Evolutionary conservation across 2,797 vertebrate genomes (phyloP), one percentile per base, ranked within the genome.

Genomic region (Parambassis ranga): DNA sequence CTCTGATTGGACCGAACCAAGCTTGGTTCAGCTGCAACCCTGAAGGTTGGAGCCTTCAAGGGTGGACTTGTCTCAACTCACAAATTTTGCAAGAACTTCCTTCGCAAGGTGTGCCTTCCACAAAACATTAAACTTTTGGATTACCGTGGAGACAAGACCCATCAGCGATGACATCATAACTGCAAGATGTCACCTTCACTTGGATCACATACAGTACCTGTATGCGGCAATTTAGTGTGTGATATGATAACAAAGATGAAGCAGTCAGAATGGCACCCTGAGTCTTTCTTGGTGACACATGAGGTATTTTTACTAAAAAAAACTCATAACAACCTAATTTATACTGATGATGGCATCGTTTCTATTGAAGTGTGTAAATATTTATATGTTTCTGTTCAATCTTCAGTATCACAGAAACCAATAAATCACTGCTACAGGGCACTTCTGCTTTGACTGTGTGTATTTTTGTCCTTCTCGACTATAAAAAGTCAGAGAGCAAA

Each of bases 381-480:
- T 69, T 47, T 43, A 23, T 27, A 28, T 39, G 23, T 67, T 39
- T 51, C 44, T 56, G 20, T 59, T 55, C 51, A 47, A 48, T 26
- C 35, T 27, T 65, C 31, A 27, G 37, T 48, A 48, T 70, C 37
- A 55, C 27, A 75, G 28, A 71, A 74, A 73, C 43, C 19, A 56
- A 78, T 80, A 77, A 67, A 71, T 79, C 66, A 65, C 37, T 22
- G 49, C 5, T 53, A 27, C 72, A 43, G 71, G 42, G 64, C 64
- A 69, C 15, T 33, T 49, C 20, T 52, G 13, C 44, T 42, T 62
- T 33, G 19, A 33, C 63, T 49, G 44, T 47, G 69, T 69, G 63
- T 78, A 76, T 78, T 83, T 77, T 62, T 71, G 71, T 83, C 69
- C 31, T 75, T 31, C 38, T 59, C 39, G 8, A 52, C 64, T 81